phyloP scores from a whole-genome alignment of 2,888 invertebrate genomes.

The Acleris sparsana region DNA sequence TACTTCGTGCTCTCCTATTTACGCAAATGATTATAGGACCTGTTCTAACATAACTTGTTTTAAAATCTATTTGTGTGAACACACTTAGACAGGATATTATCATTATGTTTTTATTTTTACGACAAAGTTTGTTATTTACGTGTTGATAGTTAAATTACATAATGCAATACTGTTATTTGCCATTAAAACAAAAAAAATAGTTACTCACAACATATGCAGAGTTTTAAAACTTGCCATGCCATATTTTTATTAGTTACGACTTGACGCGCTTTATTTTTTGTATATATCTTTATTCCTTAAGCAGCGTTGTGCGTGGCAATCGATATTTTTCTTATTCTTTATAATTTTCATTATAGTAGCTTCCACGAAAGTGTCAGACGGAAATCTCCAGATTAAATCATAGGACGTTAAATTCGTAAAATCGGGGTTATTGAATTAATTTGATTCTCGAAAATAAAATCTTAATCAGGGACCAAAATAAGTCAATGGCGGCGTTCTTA shows the following conservation, averaged over 20 bases:
- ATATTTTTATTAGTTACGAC: no score
- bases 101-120: neutral
- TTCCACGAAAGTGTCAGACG: conserved; percentile 15
- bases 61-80: neutral
- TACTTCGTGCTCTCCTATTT: conserved; percentile 37
- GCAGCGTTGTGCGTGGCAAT: no score
- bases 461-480: conserved; percentile 20
- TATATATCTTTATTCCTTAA: no score
- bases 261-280: no score
- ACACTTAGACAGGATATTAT: neutral
- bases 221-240: no score
- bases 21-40: conserved; percentile 39
- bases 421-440: conserved; percentile 3
- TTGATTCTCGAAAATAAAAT: conserved; percentile 23
- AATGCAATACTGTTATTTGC: no score
- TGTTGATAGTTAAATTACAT: no score
- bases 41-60: conserved; percentile 22
- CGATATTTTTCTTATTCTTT: no score
- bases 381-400: neutral
- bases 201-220: no score
- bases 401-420: neutral
- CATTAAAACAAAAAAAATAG: no score
- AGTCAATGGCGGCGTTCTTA: conserved; percentile 30
- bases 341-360: neutral
- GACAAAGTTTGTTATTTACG: no score